A percentile compares a stretch with the other conserved stretches of the same genome.
Conservation (phyloP, 2,113 vertebrate species). For the Australoheros scitulus region DNA sequence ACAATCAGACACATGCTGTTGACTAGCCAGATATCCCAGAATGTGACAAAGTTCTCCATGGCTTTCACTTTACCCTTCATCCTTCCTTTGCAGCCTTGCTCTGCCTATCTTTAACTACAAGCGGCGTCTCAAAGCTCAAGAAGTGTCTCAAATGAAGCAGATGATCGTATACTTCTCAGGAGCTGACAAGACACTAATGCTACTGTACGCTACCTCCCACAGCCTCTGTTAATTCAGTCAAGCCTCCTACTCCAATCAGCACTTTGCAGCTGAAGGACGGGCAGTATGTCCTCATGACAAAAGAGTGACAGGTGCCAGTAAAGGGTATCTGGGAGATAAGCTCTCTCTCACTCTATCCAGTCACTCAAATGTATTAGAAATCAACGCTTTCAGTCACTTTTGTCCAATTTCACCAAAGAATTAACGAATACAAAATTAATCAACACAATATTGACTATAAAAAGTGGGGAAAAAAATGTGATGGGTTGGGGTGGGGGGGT, state of each 20-base stretch:
- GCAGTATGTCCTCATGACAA: conserved; percentile 78
- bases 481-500: neutral
- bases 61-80: conserved; percentile 56
- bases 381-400: neutral
- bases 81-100: neutral
- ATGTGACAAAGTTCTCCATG: conserved; percentile 78
- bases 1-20: conserved; percentile 84
- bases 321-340: conserved; percentile 25
- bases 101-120: conserved; percentile 31
- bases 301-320: conserved; percentile 85
- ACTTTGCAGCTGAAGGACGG: conserved; percentile 69
- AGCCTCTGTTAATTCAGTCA: conserved; percentile 49
- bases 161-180: conserved; percentile 29
- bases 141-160: conserved; percentile 36
- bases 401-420: neutral
- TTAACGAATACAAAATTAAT: neutral
- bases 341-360: conserved; percentile 14
- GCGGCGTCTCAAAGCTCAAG: conserved; percentile 22
- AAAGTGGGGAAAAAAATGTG: conserved; percentile 19
- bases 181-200: conserved; percentile 45
- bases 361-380: neutral
- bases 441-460: conserved; percentile 16
- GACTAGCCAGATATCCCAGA: conserved; percentile 84
- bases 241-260: conserved; percentile 26
- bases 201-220: conserved; percentile 20